Evolutionary conservation across 2,113 vertebrate genomes (phyloP), one percentile per base, ranked within the genome.

Genomic region (Xiphorhynchus elegans): DNA sequence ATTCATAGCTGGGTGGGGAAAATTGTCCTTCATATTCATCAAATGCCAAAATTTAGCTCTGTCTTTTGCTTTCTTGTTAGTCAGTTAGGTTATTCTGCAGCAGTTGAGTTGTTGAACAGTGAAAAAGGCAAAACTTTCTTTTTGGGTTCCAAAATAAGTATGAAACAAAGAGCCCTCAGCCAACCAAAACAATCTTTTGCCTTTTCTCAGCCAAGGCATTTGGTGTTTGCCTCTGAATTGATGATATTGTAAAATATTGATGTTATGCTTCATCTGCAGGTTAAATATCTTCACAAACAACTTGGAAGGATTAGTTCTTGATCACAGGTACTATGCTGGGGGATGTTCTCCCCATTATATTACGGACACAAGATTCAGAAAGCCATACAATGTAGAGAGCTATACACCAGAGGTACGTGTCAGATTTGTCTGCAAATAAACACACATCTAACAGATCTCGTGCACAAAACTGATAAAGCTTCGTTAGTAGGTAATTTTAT

Each of bases 251-350:
- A 40, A 39, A 67, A 40, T 21, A 47, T 66, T 80, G 17, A 56
- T 67, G 50, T 67, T 74, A 1, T 89, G 15, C 68, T 68, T 91
- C 66, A 44, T 69, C 78, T 84, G 4, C 96, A 99, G 99, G 91
- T 96, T 99, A 95, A 99, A 99, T 92, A 81, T 99, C 58, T 97
- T 99, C 97, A 98, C 98, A 56, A 98, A 98, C 67, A 97, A 95
- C 37, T 96, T 99, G 93, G 98, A 99, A 94, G 99, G 99, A 67
- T 58, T 98, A 3, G 98, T 99, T 89, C 98, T 99, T 3, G 99
- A 99, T 68, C 99, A 99, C 97, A 98, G 97, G 78, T 99, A 99
- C 94, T 99, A 99, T 1, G 99, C 96, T 7, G 99, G 99, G 7
- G 98, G 96, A 52, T 99, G 99, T 60, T 91, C 98, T 87, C 98